Evolutionary conservation across 2,888 invertebrate species (phyloP).

Genomic region (Chrysolina haemoptera): DNA sequence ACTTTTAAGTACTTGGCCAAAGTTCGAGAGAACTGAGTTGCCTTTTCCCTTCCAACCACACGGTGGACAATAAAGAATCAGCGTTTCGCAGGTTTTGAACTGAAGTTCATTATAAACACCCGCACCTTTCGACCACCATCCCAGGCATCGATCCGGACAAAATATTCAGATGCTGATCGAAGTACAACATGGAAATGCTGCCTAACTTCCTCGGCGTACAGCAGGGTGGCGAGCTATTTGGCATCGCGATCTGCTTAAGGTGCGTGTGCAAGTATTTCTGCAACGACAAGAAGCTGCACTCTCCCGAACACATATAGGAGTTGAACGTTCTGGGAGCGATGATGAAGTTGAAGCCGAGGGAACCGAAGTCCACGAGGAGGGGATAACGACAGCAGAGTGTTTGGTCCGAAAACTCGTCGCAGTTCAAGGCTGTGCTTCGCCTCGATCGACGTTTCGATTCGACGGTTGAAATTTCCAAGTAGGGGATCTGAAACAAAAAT

Average conservation of each 20-base stretch:
- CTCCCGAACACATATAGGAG: slow-evolving; percentile 96
- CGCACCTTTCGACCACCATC: slow-evolving; percentile 95
- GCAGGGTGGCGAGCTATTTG: slow-evolving; percentile 87
- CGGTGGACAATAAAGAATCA: slow-evolving; percentile 14
- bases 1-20: slow-evolving; percentile 14
- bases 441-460: slow-evolving; percentile 79
- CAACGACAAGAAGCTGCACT: slow-evolving; percentile 90
- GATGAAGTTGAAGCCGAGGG: slow-evolving; percentile 98
- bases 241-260: slow-evolving; percentile 85
- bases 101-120: slow-evolving; percentile 80
- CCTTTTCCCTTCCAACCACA: background rate
- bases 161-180: slow-evolving; percentile 89
- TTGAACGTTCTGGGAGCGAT: slow-evolving; percentile 96
- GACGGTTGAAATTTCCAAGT: slow-evolving; percentile 74
- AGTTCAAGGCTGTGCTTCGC: slow-evolving; percentile 86
- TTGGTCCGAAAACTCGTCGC: slow-evolving; percentile 83
- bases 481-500: slow-evolving; percentile 71
- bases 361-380: slow-evolving; percentile 92
- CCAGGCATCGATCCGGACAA: slow-evolving; percentile 91
- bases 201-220: slow-evolving; percentile 93
- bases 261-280: slow-evolving; percentile 92
- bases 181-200: slow-evolving; percentile 92
- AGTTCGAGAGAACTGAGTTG: background rate
- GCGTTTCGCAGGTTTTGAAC: background rate
- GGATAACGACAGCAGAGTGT: slow-evolving; percentile 95